Base-by-base conservation (phyloP, 2,113 vertebrate genomes). In the Raphicerus campestris region DNA sequence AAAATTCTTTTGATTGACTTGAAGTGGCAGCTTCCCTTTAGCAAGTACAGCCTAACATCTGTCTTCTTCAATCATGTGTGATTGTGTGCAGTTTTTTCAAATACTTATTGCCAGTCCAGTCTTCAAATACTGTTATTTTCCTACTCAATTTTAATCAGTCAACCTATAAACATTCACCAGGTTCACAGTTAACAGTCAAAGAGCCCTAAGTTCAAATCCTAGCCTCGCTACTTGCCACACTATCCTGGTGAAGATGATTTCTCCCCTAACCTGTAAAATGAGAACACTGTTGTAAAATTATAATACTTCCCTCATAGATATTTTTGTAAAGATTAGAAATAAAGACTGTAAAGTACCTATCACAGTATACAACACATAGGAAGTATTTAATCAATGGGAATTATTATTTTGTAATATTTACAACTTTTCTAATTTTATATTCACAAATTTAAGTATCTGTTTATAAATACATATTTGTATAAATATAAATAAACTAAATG, bases 111-210 rank as follows among this genome's bases (percentile, higher is more conserved):
- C 53, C 85, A 61, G 30, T n/a, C 32, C 66, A 96, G 35, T 94
- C 94, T 95, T 90, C 75, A 94, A 85, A 77, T 55, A 39, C n/a
- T 87, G 26, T 66, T 94, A 94, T 32, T 53, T 60, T 22, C 42
- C 17, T 80, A 78, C 32, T 6, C 80, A 92, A 77, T 93, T 96
- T 95, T 93, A 94, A 90, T 96, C 70, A 95, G 42, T 17, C 87
- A 87, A 85, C 55, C 81, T 92, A 15, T 24, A 95, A 94, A 66
- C 55, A 95, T 85, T 94, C 90, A 81, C n/a, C 11, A 80, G 42
- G 32, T 60, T 96, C 55, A 28, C 8, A 87, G 75, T 87, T 8
- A 28, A 80, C 32, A 32, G 75, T 58, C 85, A 91, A 90, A 93
- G 63, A 92, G 3, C 16, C 35, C 81, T 47, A 84, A 83, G 63